These are phyloP conservation scores for Miichthys miiuy DNA, from an alignment of 2,797 vertebrate genomes.

Conservation along the genomic window DNA sequence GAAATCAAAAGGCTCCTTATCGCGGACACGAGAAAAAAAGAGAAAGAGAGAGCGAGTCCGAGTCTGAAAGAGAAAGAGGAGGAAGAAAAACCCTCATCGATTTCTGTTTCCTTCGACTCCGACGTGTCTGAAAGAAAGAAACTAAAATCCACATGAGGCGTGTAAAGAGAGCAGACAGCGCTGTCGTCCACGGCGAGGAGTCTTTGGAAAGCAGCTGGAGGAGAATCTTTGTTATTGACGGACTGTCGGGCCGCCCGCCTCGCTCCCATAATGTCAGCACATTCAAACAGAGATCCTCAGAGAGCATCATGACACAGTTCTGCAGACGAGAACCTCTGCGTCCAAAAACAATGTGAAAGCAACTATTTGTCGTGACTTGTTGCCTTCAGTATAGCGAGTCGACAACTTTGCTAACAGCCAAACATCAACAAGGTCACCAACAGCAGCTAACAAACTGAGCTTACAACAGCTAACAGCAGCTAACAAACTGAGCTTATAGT, in stretches of 20 bases:
- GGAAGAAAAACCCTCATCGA: conserved; percentile 1
- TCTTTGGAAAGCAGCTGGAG: conserved; percentile 19
- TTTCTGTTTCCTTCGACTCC: not conserved
- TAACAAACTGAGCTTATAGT: too few relatives aligned
- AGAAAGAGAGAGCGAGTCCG: not conserved
- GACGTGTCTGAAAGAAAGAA: not conserved
- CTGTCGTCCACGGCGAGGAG: not conserved
- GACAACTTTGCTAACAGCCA: too few relatives aligned
- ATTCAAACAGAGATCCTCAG: not conserved
- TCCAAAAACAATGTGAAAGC: too few relatives aligned
- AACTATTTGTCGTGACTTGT: too few relatives aligned
- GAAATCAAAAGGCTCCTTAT: conserved; percentile 65
- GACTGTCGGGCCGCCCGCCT: conserved; percentile 4
- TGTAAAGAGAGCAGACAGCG: conserved; percentile 4
- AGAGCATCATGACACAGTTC: not conserved
- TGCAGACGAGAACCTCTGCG: too few relatives aligned
- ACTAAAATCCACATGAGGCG: conserved; percentile 5
- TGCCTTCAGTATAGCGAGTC: too few relatives aligned
- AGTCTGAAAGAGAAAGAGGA: not conserved
- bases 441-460: too few relatives aligned
- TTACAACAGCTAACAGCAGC: too few relatives aligned
- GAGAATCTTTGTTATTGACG: conserved; percentile 17
- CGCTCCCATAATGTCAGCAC: conserved; percentile 6
- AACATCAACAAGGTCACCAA: too few relatives aligned
- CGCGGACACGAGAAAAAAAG: conserved; percentile 20